phyloP scores from a whole-genome alignment of 2,797 vertebrate species.

The Poecilia velifera region DNA sequence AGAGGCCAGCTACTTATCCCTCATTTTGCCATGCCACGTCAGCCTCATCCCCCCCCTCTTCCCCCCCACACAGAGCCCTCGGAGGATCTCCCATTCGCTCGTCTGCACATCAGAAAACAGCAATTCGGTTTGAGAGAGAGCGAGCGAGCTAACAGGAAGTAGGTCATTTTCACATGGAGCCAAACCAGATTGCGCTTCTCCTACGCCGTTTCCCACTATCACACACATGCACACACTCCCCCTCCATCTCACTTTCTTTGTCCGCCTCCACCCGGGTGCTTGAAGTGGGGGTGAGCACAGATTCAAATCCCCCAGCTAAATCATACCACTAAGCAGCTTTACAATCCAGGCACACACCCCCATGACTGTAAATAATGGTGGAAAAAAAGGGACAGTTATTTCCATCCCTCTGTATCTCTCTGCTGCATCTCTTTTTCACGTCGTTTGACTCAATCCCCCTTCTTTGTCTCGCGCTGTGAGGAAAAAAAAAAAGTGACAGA shows the following conservation, averaged over 20 bases:
- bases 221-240: conserved; percentile 38
- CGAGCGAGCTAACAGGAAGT: conserved; percentile 77
- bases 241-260: conserved; percentile 55
- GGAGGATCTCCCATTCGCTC: conserved; percentile 38
- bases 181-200: conserved; percentile 71
- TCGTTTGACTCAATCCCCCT: conserved; percentile 29
- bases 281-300: conserved; percentile 73
- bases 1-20: conserved; percentile 55
- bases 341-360: conserved; percentile 38
- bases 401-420: conserved; percentile 44
- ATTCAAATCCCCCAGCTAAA: conserved; percentile 75
- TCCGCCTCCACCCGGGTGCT: conserved; percentile 64
- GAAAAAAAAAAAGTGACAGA: conserved; percentile 54
- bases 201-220: conserved; percentile 44
- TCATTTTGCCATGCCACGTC: conserved; percentile 63
- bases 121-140: conserved; percentile 67
- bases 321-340: conserved; percentile 80
- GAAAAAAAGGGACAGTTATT: conserved; percentile 48
- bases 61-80: conserved; percentile 26
- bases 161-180: conserved; percentile 80
- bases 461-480: conserved; percentile 29
- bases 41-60: conserved; percentile 28
- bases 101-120: conserved; percentile 63
- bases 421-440: conserved; percentile 36
- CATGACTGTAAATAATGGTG: conserved; percentile 64